phyloP scores from a whole-genome alignment of 2,888 invertebrate genomes.

The Drosophila seclusa region DNA sequence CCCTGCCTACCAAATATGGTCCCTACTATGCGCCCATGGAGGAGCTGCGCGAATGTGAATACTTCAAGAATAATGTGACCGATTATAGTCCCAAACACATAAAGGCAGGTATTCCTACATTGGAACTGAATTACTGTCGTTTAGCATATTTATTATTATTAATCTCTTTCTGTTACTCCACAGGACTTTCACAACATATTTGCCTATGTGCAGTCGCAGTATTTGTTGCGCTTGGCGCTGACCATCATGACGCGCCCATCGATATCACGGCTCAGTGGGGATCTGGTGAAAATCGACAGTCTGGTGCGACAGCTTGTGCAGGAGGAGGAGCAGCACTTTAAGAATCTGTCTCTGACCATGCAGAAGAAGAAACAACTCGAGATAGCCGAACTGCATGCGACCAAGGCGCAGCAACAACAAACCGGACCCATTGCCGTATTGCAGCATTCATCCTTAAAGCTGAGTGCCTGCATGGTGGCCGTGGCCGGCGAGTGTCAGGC shows the following conservation, averaged over 20 bases:
- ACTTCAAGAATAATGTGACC: constrained; percentile 83
- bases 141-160: not conserved
- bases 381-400: constrained; percentile 73
- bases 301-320: constrained; percentile 80
- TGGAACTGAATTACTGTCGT: too few species aligned
- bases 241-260: constrained; percentile 81
- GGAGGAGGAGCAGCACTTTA: constrained; percentile 83
- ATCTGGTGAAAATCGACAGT: constrained; percentile 78
- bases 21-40: constrained; percentile 84
- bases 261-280: constrained; percentile 74
- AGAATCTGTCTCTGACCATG: constrained; percentile 77
- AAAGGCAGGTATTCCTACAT: constrained; percentile 67
- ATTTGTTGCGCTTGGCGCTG: constrained; percentile 83
- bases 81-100: constrained; percentile 84
- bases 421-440: constrained; percentile 80
- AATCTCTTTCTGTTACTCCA: constrained; percentile 2
- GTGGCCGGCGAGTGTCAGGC: constrained; percentile 84
- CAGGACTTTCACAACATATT: constrained; percentile 85
- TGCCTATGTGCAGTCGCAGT: constrained; percentile 85
- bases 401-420: constrained; percentile 73
- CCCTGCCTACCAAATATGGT: constrained; percentile 73
- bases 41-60: constrained; percentile 83
- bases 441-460: constrained; percentile 83
- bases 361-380: constrained; percentile 80
- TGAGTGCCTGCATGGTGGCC: constrained; percentile 84